Conservation (phyloP, 2,797 vertebrate species). For the Serranus cabrilla region DNA sequence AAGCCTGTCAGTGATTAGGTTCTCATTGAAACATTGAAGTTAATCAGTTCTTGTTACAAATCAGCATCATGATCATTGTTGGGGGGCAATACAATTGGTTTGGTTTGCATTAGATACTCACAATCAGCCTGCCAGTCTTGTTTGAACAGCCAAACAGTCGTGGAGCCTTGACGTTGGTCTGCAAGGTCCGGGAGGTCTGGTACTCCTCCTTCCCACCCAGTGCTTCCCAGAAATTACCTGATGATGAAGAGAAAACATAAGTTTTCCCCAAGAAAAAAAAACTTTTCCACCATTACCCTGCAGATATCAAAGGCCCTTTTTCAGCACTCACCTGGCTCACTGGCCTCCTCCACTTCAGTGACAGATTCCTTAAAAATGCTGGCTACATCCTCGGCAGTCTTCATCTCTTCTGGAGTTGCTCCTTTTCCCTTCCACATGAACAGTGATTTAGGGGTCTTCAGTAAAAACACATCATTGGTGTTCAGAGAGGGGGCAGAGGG, state of each 20-base stretch:
- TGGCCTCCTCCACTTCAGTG: slow-evolving; percentile 74
- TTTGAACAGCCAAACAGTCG: slow-evolving; percentile 86
- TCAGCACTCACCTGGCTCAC: slow-evolving; percentile 78
- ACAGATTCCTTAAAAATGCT: slow-evolving; percentile 68
- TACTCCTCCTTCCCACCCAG: slow-evolving; percentile 84
- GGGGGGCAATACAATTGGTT: too few relatives aligned
- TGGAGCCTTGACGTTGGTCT: slow-evolving; percentile 65
- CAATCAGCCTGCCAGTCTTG: slow-evolving; percentile 83
- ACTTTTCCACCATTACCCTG: neutral
- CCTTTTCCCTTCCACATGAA: slow-evolving; percentile 84
- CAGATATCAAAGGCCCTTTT: neutral
- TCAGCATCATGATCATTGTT: too few relatives aligned
- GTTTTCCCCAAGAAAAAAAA: slow-evolving; percentile 14
- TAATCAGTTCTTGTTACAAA: too few relatives aligned
- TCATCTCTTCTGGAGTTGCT: slow-evolving; percentile 71
- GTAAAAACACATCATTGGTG: slow-evolving; percentile 86
- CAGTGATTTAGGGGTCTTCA: slow-evolving; percentile 68
- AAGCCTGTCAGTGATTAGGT: too few relatives aligned
- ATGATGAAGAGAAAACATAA: neutral
- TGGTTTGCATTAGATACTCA: slow-evolving; percentile 59
- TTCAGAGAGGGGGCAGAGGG: slow-evolving; percentile 78
- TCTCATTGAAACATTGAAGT: too few relatives aligned
- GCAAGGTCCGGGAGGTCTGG: slow-evolving; percentile 80
- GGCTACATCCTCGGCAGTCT: slow-evolving; percentile 74
- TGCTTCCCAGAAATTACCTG: slow-evolving; percentile 83